Base-by-base conservation (phyloP, 2,113 vertebrate genomes). In the Bubo scandiacus region DNA sequence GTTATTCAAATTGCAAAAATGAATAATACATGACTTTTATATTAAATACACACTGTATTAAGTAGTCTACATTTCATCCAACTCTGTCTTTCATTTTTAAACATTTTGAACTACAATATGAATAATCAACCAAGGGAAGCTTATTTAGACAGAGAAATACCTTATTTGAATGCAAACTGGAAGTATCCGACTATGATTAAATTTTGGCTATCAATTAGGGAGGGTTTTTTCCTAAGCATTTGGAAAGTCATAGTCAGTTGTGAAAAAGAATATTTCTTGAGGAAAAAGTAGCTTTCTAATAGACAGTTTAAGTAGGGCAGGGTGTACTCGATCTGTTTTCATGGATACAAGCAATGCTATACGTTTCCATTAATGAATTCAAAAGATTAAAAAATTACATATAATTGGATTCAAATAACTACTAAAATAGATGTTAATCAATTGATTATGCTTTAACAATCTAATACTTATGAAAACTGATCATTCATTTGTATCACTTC, bases 11-110 rank as follows among this genome's bases (percentile, higher is more conserved):
- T 98, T 98, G 96, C 97, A 91, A 94, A 97, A 95, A 98, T 98
- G 98, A 99, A 99, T 99, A 98, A 98, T 98, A 97, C 86, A 98
- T 98, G 96, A 98, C 97, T 99, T 98, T 98, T 98, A 98, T 98
- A 98, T 98, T 98, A 98, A 98, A 98, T 97, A 98, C 98, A 98
- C 98, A 98, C 97, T 97, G 97, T 98, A 98, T 98, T 98, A 98
- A 98, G 97, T 96, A 98, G 97, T 98, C 98, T 98, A 98, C 97
- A 98, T 98, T 98, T 97, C 97, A 98, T 95, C 97, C 96, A 96
- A 97, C 97, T 97, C 98, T 96, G 96, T 97, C 97, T 98, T 98
- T 98, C 98, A 97, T 97, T 98, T 98, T 98, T 98, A 97, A 98
- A 98, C 97, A 98, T 98, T 98, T 87, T 98, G 97, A 98, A 97